A percentile compares a stretch with the other conserved stretches of the same genome.
Evolutionary conservation across 2,888 invertebrate species (phyloP).

Genomic region (Synergus japonicus): DNA sequence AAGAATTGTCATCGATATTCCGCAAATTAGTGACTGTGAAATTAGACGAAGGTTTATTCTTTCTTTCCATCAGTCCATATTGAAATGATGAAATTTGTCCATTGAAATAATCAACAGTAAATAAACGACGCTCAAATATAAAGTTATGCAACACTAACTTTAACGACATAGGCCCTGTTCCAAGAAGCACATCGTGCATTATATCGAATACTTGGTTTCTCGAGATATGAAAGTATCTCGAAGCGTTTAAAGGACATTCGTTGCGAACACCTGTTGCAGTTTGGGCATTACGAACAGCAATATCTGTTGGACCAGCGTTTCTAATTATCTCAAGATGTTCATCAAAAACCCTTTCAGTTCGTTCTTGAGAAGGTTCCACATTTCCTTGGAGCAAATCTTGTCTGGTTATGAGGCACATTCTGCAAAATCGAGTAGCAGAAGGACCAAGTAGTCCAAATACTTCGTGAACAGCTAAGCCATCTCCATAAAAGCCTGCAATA

Average conservation of each 20-base stretch:
- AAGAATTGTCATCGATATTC: constrained; percentile 44
- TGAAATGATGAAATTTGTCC: constrained; percentile 45
- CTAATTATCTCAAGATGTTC: background rate
- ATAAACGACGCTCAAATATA: constrained; percentile 1
- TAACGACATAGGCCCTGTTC: constrained; percentile 44
- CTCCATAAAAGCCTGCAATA: constrained; percentile 49
- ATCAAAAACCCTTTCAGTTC: background rate
- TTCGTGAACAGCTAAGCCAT: constrained; percentile 33
- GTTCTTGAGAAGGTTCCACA: constrained; percentile 11
- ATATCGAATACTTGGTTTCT: constrained; percentile 44
- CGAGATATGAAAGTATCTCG: constrained; percentile 41
- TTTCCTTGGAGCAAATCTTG: constrained; percentile 27
- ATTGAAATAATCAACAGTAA: constrained; percentile 47
- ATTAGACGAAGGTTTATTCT: constrained; percentile 54
- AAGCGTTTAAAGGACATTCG: constrained; percentile 29
- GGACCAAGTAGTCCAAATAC: constrained; percentile 46
- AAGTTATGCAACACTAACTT: constrained; percentile 38
- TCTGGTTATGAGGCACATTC: constrained; percentile 46
- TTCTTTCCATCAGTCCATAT: constrained; percentile 49
- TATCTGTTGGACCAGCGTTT: background rate
- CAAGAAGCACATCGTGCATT: constrained; percentile 44
- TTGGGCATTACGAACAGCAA: background rate
- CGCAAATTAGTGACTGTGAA: constrained; percentile 42
- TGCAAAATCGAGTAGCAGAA: constrained; percentile 48
- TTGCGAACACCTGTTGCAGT: constrained; percentile 16